These are phyloP conservation scores for Cryptoblepharus egeriae DNA, from an alignment of 2,797 vertebrate species.

Conservation along the genomic window DNA sequence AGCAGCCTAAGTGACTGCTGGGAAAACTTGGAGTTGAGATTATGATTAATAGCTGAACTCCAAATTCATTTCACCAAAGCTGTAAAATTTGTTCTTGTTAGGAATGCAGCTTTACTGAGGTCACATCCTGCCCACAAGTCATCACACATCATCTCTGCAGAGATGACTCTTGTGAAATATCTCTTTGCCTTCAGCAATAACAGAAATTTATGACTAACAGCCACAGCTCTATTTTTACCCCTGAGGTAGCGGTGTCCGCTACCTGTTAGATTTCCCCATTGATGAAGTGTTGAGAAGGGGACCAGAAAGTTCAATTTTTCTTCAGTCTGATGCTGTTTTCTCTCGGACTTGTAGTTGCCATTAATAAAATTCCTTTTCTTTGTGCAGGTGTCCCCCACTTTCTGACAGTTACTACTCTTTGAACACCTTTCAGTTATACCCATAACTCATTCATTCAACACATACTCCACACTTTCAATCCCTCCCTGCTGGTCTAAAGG, in stretches of 20 bases:
- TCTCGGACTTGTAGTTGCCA: background rate
- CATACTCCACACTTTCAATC: too few species aligned
- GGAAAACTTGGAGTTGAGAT: background rate
- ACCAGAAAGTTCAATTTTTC: constrained; percentile 14
- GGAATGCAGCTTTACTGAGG: background rate
- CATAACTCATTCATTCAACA: too few species aligned
- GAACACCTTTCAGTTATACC: too few species aligned
- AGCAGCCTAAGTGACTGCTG: constrained; percentile 27
- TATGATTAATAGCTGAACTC: constrained; percentile 40
- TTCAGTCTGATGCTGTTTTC: constrained; percentile 7
- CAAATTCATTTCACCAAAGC: constrained; percentile 38
- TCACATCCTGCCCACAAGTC: constrained; percentile 34
- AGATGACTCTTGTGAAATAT: constrained; percentile 46
- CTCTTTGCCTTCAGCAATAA: constrained; percentile 38
- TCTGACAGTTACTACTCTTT: too few species aligned
- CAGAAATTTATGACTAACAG: constrained; percentile 8
- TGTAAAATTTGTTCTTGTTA: constrained; percentile 41
- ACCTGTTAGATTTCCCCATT: constrained; percentile 20
- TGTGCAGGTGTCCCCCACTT: too few species aligned
- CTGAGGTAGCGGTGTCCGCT: background rate
- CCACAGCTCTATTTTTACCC: constrained; percentile 9
- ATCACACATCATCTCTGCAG: constrained; percentile 39
- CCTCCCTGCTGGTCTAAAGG: too few species aligned
- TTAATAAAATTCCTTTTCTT: constrained; percentile 5
- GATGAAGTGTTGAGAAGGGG: constrained; percentile 15